phyloP scores from a whole-genome alignment of 2,888 invertebrate genomes.

The Luperina nickerlii region DNA sequence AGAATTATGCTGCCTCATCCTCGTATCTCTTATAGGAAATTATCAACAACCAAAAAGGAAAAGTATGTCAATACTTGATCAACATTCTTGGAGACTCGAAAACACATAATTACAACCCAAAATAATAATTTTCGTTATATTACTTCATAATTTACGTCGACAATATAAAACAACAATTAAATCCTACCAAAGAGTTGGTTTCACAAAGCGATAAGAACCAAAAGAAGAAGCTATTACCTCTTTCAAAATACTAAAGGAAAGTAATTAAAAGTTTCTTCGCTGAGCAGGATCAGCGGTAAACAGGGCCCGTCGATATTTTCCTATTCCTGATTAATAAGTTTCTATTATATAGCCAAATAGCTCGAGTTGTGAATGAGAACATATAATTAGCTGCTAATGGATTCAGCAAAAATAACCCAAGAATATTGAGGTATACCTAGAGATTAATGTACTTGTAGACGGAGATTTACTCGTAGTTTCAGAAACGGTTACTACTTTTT shows the following conservation, averaged over 20 bases:
- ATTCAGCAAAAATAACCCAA: conserved; percentile 62
- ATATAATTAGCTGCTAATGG: conserved; percentile 69
- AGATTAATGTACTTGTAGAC: conserved; percentile 53
- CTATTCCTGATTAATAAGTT: conserved; percentile 70
- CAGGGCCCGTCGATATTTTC: conserved; percentile 74
- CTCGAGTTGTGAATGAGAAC: conserved; percentile 65
- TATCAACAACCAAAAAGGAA: conserved; percentile 11
- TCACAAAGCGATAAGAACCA: conserved; percentile 69
- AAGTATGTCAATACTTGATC: conserved; percentile 14
- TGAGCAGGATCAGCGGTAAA: conserved; percentile 67
- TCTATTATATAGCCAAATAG: conserved; percentile 66
- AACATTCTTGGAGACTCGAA: conserved; percentile 25
- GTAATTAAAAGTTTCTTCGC: conserved; percentile 81
- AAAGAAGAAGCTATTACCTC: conserved; percentile 75
- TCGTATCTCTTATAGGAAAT: conserved; percentile 9
- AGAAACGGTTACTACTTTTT: background rate
- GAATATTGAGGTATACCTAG: conserved; percentile 17
- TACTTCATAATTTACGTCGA: conserved; percentile 44
- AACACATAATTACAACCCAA: conserved; percentile 48
- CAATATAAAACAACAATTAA: conserved; percentile 63
- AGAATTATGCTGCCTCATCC: conserved; percentile 19
- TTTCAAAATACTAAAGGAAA: conserved; percentile 77
- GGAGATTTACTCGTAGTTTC: background rate
- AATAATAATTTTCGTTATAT: conserved; percentile 47
- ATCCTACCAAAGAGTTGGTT: conserved; percentile 65